These are phyloP conservation scores for Xestobium rufovillosum DNA, from an alignment of 2,888 invertebrate species.

Conservation along the genomic window DNA sequence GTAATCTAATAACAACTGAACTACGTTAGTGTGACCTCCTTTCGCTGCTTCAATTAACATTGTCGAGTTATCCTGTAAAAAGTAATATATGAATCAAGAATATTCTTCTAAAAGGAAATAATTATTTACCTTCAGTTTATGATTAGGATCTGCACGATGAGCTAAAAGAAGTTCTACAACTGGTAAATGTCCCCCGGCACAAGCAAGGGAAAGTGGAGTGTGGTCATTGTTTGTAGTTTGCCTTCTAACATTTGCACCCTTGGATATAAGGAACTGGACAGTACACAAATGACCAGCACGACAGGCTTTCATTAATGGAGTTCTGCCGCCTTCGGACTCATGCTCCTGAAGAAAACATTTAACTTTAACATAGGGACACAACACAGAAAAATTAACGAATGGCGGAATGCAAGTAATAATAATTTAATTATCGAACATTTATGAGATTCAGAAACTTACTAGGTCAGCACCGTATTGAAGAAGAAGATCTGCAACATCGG, in stretches of 20 bases:
- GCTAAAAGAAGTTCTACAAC: slow-evolving; percentile 89
- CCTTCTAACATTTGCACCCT: slow-evolving; percentile 77
- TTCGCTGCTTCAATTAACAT: slow-evolving; percentile 98
- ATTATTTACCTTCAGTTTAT: slow-evolving; percentile 84
- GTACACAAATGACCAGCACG: slow-evolving; percentile 94
- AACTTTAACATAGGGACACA: not conserved
- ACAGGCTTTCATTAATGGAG: slow-evolving; percentile 97
- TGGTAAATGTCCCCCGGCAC: slow-evolving; percentile 90
- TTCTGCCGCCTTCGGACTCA: slow-evolving; percentile 91
- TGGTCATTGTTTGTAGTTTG: slow-evolving; percentile 94
- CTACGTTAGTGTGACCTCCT: slow-evolving; percentile 94
- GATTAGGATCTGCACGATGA: slow-evolving; percentile 90
- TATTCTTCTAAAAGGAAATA: too few species aligned
- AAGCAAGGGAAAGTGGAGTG: slow-evolving; percentile 92
- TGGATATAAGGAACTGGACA: slow-evolving; percentile 89
- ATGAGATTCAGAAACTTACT: slow-evolving; percentile 46
- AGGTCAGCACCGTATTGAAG: slow-evolving; percentile 85
- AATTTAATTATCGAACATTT: not conserved
- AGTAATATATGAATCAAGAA: slow-evolving; percentile 2
- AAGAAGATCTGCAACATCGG: slow-evolving; percentile 90
- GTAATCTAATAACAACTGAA: slow-evolving; percentile 89
- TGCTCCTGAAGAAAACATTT: slow-evolving; percentile 59
- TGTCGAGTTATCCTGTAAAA: slow-evolving; percentile 80
- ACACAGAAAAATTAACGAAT: not conserved
- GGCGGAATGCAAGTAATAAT: not conserved